Conservation (phyloP, 2,888 invertebrate species). For the Lepetodrilus schrolli region DNA sequence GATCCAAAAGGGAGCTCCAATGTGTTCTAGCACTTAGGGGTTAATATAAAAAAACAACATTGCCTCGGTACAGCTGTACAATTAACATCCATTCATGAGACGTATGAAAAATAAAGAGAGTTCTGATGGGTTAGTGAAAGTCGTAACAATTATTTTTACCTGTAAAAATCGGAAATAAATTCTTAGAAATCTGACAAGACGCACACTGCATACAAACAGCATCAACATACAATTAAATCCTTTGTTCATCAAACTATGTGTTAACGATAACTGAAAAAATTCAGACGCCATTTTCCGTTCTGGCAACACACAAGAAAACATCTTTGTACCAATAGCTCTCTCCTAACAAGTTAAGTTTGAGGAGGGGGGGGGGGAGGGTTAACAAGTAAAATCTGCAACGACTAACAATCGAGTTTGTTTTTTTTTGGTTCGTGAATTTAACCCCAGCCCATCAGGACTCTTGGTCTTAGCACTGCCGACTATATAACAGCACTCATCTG, state of each 20-base stretch:
- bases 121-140: constrained; percentile 12
- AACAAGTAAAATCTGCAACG: no score
- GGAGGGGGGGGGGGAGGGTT: background rate
- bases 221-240: background rate
- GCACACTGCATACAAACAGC: background rate
- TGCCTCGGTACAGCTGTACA: constrained; percentile 28
- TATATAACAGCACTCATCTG: constrained; percentile 8
- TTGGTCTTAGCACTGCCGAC: background rate
- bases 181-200: background rate
- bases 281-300: background rate
- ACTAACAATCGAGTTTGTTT: no score
- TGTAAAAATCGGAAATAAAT: background rate
- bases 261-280: background rate
- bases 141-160: background rate
- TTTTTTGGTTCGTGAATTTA: no score
- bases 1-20: constrained; percentile 32
- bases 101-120: constrained; percentile 13
- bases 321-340: constrained; percentile 7
- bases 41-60: constrained; percentile 30
- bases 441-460: constrained; percentile 11
- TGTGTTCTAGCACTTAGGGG: constrained; percentile 29
- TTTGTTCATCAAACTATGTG: background rate
- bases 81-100: constrained; percentile 18
- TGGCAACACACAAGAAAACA: constrained; percentile 17
- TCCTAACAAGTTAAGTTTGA: background rate